These are phyloP conservation scores for Tiliacea citrago DNA, from an alignment of 2,888 invertebrate species.

Conservation along the genomic window DNA sequence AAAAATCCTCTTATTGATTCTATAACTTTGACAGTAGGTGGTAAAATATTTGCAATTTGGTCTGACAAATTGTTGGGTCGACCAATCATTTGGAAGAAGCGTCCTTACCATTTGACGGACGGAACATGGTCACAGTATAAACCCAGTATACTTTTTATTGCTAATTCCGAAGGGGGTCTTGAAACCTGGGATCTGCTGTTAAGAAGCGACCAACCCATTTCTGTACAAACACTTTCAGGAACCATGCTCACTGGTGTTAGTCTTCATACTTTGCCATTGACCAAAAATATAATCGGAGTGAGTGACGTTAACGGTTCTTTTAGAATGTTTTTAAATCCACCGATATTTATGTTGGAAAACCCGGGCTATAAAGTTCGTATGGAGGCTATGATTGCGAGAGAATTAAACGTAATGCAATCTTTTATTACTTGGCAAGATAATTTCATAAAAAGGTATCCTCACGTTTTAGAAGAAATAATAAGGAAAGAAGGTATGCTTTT, in stretches of 20 bases:
- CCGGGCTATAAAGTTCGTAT: slow-evolving; percentile 83
- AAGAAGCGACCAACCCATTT: slow-evolving; percentile 92
- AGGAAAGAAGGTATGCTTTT: slow-evolving; percentile 83
- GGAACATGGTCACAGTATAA: slow-evolving; percentile 94
- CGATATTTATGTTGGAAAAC: slow-evolving; percentile 87
- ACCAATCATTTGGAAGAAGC: slow-evolving; percentile 93
- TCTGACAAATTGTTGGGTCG: slow-evolving; percentile 91
- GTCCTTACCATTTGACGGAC: slow-evolving; percentile 90
- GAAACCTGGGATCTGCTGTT: slow-evolving; percentile 95
- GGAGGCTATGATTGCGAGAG: slow-evolving; percentile 87
- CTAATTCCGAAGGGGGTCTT: slow-evolving; percentile 93
- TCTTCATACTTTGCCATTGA: slow-evolving; percentile 90
- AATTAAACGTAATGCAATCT: slow-evolving; percentile 87
- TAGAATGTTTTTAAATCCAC: slow-evolving; percentile 91
- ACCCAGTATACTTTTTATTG: slow-evolving; percentile 93
- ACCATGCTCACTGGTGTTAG: slow-evolving; percentile 92
- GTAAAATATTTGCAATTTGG: slow-evolving; percentile 94
- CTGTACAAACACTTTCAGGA: slow-evolving; percentile 92
- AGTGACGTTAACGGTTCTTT: slow-evolving; percentile 93
- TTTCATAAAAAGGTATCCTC: slow-evolving; percentile 88
- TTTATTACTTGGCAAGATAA: slow-evolving; percentile 91
- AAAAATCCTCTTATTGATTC: slow-evolving; percentile 92
- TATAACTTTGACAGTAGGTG: slow-evolving; percentile 93
- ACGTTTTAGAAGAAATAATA: slow-evolving; percentile 82
- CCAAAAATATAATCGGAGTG: slow-evolving; percentile 92